Evolutionary conservation across 2,888 invertebrate species (phyloP).

Genomic region (Leptura quadrifasciata): DNA sequence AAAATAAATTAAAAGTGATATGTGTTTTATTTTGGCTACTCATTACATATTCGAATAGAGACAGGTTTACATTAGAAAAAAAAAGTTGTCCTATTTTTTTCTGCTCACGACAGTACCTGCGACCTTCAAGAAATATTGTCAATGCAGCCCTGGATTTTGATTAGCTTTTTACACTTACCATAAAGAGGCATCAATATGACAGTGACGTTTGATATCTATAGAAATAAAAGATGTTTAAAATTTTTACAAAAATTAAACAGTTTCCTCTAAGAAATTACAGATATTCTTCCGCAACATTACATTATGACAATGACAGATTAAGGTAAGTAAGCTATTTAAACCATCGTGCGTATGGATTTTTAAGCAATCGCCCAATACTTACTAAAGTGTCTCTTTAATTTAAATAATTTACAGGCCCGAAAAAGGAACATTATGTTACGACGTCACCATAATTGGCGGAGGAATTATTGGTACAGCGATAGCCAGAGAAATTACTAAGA

Average conservation of each 20-base stretch:
- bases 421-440: conserved; percentile 74
- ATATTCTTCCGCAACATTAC: background rate
- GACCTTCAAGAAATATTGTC: no score
- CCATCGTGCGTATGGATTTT: background rate
- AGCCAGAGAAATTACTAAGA: conserved; percentile 86
- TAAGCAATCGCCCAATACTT: background rate
- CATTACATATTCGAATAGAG: no score
- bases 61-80: no score
- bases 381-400: background rate
- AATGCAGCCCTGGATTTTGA: no score
- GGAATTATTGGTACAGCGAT: conserved; percentile 97
- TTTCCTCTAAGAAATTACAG: background rate
- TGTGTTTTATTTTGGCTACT: no score
- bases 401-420: background rate
- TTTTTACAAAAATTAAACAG: background rate
- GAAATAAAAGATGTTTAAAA: background rate
- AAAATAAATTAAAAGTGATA: no score
- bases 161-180: no score
- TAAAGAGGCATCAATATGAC: no score
- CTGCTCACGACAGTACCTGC: no score
- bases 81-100: no score
- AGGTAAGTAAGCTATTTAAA: background rate
- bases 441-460: conserved; percentile 93
- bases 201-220: no score
- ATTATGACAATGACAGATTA: background rate